Percentiles rank a stretch among this genome's conserved stretches.
phyloP scores from a whole-genome alignment of 2,113 vertebrate species.

The Albula goreensis region DNA sequence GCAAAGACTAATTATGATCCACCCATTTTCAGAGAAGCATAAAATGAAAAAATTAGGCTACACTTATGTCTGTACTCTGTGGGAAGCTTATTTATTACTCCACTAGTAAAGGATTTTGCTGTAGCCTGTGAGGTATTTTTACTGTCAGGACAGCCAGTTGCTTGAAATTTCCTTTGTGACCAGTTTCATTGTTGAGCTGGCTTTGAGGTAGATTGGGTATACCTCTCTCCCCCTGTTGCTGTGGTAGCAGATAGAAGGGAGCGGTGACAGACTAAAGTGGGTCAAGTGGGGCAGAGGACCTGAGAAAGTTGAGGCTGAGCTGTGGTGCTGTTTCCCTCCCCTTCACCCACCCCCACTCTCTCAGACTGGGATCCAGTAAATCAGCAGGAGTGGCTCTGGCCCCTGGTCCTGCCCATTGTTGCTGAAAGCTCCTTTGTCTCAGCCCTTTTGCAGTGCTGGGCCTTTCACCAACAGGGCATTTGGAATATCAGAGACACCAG shows the following conservation, averaged over 20 bases:
- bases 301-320: slow-evolving; percentile 31
- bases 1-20: not conserved
- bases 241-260: not conserved
- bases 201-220: not conserved
- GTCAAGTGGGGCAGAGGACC: slow-evolving; percentile 46
- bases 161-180: slow-evolving; percentile 1
- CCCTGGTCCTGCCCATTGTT: not conserved
- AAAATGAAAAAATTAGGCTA: not conserved
- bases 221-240: not conserved
- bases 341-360: slow-evolving; percentile 4
- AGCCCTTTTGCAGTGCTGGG: not conserved
- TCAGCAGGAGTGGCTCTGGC: slow-evolving; percentile 4
- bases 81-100: not conserved
- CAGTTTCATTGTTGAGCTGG: not conserved
- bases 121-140: not conserved
- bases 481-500: not conserved
- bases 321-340: too few relatives aligned
- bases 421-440: not conserved
- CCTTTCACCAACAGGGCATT: not conserved
- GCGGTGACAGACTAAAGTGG: slow-evolving; percentile 32
- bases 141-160: slow-evolving; percentile 2
- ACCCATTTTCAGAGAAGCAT: not conserved
- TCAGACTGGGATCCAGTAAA: slow-evolving; percentile 9
- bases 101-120: not conserved
- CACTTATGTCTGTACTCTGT: not conserved